phyloP scores from a whole-genome alignment of 2,797 vertebrate genomes.

The Anolis apletophallus region DNA sequence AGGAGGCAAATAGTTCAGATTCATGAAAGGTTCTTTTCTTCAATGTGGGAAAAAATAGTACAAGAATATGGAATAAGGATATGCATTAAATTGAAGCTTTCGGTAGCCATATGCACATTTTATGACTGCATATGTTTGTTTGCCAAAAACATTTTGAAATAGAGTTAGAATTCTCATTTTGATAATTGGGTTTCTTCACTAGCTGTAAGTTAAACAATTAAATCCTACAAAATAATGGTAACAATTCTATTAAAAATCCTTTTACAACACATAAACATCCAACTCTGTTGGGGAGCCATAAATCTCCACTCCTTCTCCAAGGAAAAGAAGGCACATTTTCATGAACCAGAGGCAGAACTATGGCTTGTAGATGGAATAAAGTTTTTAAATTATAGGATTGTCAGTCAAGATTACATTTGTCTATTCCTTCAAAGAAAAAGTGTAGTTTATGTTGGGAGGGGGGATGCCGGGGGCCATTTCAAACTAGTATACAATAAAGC shows the following conservation, averaged over 20 bases:
- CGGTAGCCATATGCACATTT: not conserved
- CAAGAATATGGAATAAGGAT: no score
- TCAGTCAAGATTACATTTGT: constrained; percentile 28
- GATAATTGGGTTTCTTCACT: not conserved
- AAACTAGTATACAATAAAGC: constrained; percentile 20
- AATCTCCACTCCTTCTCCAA: not conserved
- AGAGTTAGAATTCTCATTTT: not conserved
- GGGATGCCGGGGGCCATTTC: constrained; percentile 15
- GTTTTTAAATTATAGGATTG: constrained; percentile 33
- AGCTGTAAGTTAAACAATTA: not conserved
- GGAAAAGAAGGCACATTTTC: not conserved
- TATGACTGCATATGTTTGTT: not conserved
- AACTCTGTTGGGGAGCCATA: not conserved
- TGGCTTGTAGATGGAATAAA: constrained; percentile 17
- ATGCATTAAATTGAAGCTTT: not conserved
- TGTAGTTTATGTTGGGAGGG: not conserved
- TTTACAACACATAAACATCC: not conserved
- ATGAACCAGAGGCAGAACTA: constrained; percentile 1
- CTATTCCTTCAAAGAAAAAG: constrained; percentile 12
- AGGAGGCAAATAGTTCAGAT: not conserved
- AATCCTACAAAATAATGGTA: not conserved
- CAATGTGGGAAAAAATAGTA: no score
- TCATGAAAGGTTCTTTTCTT: not conserved
- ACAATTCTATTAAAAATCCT: not conserved
- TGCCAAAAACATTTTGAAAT: not conserved